A percentile compares a stretch with the other conserved stretches of the same genome.
phyloP scores from a whole-genome alignment of 2,797 vertebrate species.

The Chiroxiphia lanceolata region DNA sequence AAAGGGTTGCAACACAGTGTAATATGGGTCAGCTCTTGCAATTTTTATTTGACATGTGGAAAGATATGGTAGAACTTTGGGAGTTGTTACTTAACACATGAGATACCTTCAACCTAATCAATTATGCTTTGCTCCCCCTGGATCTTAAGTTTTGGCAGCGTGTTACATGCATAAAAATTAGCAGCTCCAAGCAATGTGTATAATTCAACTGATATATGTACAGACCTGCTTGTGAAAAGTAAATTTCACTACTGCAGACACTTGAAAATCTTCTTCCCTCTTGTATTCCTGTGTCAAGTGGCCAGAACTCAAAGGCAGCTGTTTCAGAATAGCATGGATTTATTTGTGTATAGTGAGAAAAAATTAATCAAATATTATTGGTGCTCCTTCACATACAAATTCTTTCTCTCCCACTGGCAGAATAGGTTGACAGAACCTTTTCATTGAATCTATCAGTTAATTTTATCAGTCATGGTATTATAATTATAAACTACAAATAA shows the following conservation, averaged over 20 bases:
- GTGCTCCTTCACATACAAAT: slow-evolving; percentile 24
- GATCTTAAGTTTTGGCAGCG: not conserved
- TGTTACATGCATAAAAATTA: not conserved
- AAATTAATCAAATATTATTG: slow-evolving; percentile 35
- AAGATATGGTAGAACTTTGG: not conserved
- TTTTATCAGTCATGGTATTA: slow-evolving; percentile 52
- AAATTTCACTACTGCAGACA: not conserved
- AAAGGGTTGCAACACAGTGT: not conserved
- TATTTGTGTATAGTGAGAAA: slow-evolving; percentile 35
- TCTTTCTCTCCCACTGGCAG: not conserved
- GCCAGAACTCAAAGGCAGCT: not conserved
- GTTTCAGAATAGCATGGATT: not conserved
- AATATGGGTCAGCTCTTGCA: not conserved
- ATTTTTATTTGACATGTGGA: slow-evolving; percentile 1
- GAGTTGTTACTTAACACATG: not conserved
- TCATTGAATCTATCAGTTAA: slow-evolving; percentile 45
- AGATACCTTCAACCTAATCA: not conserved
- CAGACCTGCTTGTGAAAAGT: not conserved
- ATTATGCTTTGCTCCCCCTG: not conserved
- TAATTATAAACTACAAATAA: slow-evolving; percentile 47
- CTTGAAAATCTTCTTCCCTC: not conserved
- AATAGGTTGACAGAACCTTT: slow-evolving; percentile 49
- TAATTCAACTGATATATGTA: not conserved
- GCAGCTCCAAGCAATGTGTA: not conserved
- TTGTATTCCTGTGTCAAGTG: not conserved